phyloP scores from a whole-genome alignment of 2,797 vertebrate genomes.

The Bovichtus variegatus region DNA sequence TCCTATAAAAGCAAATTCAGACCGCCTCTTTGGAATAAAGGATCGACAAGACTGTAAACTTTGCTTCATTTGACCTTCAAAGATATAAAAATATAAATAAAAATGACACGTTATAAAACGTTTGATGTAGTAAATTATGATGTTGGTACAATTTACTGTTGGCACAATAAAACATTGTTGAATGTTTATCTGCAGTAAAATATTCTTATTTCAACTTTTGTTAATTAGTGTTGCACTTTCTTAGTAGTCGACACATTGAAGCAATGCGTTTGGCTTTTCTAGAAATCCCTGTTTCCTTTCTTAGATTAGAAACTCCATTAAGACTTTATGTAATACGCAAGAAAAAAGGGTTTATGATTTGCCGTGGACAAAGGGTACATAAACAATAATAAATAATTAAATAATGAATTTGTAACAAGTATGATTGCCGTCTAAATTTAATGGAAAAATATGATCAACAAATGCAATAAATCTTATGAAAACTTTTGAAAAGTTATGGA shows the following conservation, averaged over 20 bases:
- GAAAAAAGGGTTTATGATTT: background rate
- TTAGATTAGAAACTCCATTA: background rate
- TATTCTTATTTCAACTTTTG: background rate
- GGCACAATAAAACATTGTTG: fast-evolving
- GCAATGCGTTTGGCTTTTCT: background rate
- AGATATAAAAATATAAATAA: background rate
- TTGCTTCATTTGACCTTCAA: background rate
- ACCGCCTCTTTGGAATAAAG: background rate
- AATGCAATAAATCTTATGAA: background rate
- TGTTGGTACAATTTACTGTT: background rate
- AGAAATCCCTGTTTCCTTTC: background rate
- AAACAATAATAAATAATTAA: conserved; percentile 1
- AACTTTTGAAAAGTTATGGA: background rate
- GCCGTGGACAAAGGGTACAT: background rate
- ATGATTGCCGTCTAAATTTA: background rate
- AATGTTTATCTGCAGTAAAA: background rate
- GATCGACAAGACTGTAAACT: background rate
- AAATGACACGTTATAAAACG: background rate
- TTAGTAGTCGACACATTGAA: background rate
- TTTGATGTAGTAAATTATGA: background rate
- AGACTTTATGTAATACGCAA: background rate
- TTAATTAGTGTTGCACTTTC: background rate
- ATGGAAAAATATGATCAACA: background rate
- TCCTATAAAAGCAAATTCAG: background rate
- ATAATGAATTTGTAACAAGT: background rate